These are phyloP conservation scores for Psix sp. DNA, from an alignment of 1,140 invertebrate species.

Conservation along the genomic window DNA sequence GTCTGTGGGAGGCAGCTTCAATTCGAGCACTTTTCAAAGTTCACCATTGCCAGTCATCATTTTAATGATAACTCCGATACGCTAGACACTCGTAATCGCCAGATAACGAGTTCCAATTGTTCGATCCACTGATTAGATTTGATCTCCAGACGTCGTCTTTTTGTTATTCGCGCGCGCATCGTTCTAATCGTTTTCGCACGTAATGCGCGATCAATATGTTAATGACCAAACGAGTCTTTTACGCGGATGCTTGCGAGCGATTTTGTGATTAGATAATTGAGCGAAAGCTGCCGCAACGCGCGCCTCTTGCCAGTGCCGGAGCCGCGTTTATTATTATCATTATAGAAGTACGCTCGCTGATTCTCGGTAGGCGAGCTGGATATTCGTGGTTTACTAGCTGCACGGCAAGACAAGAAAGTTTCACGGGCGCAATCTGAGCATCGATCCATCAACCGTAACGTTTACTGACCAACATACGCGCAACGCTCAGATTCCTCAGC, in stretches of 20 bases:
- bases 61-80: no score
- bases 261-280: conserved; percentile 23
- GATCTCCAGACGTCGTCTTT: no score
- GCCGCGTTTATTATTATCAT: no score
- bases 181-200: no score
- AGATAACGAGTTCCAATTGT: no score
- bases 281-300: conserved; percentile 20
- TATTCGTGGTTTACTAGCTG: conserved; percentile 31
- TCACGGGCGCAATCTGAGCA: conserved; percentile 26
- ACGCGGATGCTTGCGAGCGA: conserved; percentile 1
- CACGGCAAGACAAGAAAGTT: conserved; percentile 44
- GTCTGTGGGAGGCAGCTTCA: conserved; percentile 8
- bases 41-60: no score
- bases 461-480: conserved; percentile 17
- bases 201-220: no score
- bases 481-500: conserved; percentile 7
- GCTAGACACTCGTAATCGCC: no score
- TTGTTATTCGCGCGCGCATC: no score
- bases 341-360: conserved; percentile 11
- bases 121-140: no score
- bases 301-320: no score
- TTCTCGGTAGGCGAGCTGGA: conserved; percentile 27
- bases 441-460: conserved; percentile 31
- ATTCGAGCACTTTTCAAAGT: conserved; percentile 38
- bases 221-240: conserved; percentile 3